A percentile compares a stretch with the other conserved stretches of the same genome.
These are phyloP conservation scores for Scrobipalpa atriplicella DNA, from an alignment of 2,888 invertebrate species.

Conservation along the genomic window DNA sequence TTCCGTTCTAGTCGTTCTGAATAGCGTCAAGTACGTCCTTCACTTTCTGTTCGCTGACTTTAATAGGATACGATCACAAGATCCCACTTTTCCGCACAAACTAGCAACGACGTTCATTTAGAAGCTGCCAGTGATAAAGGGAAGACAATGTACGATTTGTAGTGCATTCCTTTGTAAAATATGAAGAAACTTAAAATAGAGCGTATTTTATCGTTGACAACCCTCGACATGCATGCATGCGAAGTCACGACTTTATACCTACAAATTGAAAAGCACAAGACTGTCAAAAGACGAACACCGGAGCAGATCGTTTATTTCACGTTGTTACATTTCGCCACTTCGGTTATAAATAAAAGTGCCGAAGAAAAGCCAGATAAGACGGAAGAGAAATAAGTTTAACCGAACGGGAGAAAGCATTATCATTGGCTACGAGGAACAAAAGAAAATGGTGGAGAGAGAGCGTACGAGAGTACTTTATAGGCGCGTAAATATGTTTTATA, in stretches of 20 bases:
- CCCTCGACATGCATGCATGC: background rate
- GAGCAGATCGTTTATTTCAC: slow-evolving; percentile 69
- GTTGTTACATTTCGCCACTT: slow-evolving; percentile 70
- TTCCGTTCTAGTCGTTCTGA: slow-evolving; percentile 63
- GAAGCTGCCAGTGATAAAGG: background rate
- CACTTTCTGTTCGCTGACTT: slow-evolving; percentile 52
- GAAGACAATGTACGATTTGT: background rate
- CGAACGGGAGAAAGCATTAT: slow-evolving; percentile 81
- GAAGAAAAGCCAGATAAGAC: slow-evolving; percentile 79
- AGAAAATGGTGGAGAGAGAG: slow-evolving; percentile 81
- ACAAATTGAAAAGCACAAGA: slow-evolving; percentile 54
- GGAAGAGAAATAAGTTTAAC: slow-evolving; percentile 80
- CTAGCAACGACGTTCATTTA: slow-evolving; percentile 17
- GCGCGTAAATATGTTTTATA: slow-evolving; percentile 84
- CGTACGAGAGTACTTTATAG: slow-evolving; percentile 83
- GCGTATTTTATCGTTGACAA: background rate
- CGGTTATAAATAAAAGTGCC: slow-evolving; percentile 77
- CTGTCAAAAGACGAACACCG: slow-evolving; percentile 62
- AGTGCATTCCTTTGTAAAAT: background rate
- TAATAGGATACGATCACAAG: slow-evolving; percentile 47
- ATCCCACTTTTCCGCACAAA: slow-evolving; percentile 32
- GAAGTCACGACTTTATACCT: slow-evolving; percentile 36
- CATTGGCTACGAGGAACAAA: slow-evolving; percentile 82
- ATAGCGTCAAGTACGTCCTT: slow-evolving; percentile 55
- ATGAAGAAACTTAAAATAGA: background rate